phyloP scores from a whole-genome alignment of 2,888 invertebrate species.

The Trichogramma evanescens region DNA sequence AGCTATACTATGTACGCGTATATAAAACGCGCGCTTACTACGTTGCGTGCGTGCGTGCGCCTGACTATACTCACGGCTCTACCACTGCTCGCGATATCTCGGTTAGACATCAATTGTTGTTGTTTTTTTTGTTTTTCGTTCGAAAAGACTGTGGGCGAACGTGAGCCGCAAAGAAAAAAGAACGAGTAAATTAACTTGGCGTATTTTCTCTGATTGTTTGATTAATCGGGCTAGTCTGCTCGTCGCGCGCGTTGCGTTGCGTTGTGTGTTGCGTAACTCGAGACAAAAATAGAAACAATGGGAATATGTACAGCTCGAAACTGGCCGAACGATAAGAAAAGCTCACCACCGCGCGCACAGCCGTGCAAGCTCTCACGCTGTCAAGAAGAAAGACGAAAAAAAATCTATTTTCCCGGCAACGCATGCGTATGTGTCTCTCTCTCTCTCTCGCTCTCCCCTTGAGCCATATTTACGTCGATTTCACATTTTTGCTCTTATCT shows the following conservation, averaged over 20 bases:
- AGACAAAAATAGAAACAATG: background rate
- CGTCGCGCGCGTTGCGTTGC: too few species aligned
- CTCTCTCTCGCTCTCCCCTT: too few species aligned
- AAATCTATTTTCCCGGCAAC: constrained; percentile 9
- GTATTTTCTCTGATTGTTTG: background rate
- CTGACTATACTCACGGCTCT: constrained; percentile 10
- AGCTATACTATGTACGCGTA: too few species aligned
- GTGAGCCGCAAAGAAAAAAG: background rate
- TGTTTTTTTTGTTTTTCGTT: background rate
- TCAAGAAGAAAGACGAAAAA: background rate
- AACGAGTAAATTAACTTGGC: background rate
- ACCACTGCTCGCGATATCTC: background rate
- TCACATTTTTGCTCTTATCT: constrained; percentile 6
- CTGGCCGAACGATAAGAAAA: constrained; percentile 6
- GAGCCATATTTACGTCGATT: background rate
- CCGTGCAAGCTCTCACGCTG: background rate
- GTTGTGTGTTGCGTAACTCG: background rate
- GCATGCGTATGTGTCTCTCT: background rate
- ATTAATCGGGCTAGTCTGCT: background rate
- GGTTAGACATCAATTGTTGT: too few species aligned
- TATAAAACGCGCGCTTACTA: too few species aligned
- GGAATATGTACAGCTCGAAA: background rate
- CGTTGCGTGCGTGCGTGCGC: background rate
- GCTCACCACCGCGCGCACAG: background rate
- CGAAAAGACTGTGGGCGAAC: background rate